These are phyloP conservation scores for Pygoscelis antarcticus DNA, from an alignment of 2,113 vertebrate species.

Conservation along the genomic window DNA sequence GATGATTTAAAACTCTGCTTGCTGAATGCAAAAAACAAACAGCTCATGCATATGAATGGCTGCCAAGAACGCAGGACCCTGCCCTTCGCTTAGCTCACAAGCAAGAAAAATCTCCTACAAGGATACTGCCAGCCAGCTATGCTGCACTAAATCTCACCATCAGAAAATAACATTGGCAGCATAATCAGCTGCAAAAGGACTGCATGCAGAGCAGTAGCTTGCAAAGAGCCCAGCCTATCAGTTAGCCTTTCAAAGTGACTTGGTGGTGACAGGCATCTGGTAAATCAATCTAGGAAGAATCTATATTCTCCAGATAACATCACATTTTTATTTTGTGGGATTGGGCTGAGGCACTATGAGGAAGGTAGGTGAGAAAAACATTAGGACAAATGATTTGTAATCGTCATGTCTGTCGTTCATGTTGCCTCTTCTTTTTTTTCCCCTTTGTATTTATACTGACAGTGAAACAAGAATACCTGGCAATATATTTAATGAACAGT, in stretches of 20 bases:
- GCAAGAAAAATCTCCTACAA: slow-evolving; percentile 38
- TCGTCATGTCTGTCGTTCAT: not conserved
- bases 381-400: not conserved
- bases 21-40: slow-evolving; percentile 57
- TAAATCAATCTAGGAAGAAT: slow-evolving; percentile 13
- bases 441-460: not conserved
- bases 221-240: not conserved
- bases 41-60: slow-evolving; percentile 41
- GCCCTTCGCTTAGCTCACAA: slow-evolving; percentile 44
- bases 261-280: slow-evolving; percentile 22
- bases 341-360: not conserved
- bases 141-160: not conserved
- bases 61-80: slow-evolving; percentile 60
- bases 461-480: not conserved
- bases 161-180: slow-evolving; percentile 43
- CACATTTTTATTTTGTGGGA: not conserved
- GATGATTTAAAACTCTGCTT: slow-evolving; percentile 61
- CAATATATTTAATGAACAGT: not conserved
- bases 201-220: slow-evolving; percentile 31
- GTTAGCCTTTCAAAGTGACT: not conserved
- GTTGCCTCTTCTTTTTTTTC: not conserved
- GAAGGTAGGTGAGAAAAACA: not conserved
- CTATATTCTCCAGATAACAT: slow-evolving; percentile 9
- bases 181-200: slow-evolving; percentile 27
- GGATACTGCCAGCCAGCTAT: slow-evolving; percentile 11